Percentiles rank a stretch among this genome's conserved stretches.
Conservation (phyloP, 2,797 vertebrate species). For the Chloroceryle inda region DNA sequence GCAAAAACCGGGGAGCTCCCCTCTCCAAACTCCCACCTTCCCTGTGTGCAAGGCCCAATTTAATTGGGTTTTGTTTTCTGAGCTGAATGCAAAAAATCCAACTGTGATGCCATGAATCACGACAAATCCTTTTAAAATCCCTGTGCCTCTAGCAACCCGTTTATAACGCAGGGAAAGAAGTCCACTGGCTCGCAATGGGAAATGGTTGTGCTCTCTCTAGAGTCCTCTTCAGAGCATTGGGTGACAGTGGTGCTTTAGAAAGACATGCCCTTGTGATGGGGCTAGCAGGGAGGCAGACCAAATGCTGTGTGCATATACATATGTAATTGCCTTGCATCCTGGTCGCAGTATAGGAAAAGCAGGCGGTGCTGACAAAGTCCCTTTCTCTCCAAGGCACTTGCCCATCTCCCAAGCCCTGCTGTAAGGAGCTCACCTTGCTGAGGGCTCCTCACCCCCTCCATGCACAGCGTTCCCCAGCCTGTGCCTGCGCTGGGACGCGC, state of each 20-base stretch:
- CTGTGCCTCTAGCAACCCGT: rapidly evolving
- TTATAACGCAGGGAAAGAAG: not conserved
- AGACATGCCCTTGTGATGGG: rapidly evolving
- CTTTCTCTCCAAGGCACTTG: not conserved
- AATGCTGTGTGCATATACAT: rapidly evolving
- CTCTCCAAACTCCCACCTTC: not conserved
- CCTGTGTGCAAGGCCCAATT: not conserved
- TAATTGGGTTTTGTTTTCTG: not conserved
- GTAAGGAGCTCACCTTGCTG: not conserved
- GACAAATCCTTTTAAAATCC: not conserved
- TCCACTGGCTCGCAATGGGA: rapidly evolving
- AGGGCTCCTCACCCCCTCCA: not conserved
- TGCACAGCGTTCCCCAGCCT: not conserved
- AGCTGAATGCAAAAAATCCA: not conserved
- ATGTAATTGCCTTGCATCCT: no score
- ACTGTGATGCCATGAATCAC: not conserved
- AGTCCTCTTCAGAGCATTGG: not conserved
- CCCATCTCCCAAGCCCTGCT: not conserved
- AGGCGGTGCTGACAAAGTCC: not conserved
- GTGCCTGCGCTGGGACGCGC: not conserved
- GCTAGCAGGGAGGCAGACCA: not conserved
- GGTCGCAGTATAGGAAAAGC: rapidly evolving
- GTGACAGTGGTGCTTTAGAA: not conserved
- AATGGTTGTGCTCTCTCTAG: rapidly evolving
- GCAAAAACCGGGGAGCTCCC: not conserved